These are phyloP conservation scores for Drosophila eohydei DNA, from an alignment of 2,888 invertebrate genomes.

Conservation along the genomic window DNA sequence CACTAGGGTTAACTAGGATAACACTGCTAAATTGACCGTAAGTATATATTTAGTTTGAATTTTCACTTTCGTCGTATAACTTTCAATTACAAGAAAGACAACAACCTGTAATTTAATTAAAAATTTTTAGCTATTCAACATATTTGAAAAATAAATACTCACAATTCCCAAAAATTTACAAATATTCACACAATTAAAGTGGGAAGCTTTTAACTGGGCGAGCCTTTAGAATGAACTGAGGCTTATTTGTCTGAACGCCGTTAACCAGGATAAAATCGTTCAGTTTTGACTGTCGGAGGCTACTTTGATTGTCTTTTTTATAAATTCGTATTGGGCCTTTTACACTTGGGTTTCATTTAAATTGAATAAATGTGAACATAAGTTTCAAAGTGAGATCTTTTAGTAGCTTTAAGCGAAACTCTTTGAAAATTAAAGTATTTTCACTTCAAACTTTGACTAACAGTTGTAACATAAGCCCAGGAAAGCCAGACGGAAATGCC, in stretches of 20 bases:
- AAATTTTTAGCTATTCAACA: neutral
- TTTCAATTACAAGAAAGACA: neutral
- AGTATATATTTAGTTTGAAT: too few species aligned
- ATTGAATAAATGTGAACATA: neutral
- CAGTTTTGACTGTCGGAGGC: neutral
- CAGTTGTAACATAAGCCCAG: constrained; percentile 19
- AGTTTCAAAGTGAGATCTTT: neutral
- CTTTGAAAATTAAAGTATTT: constrained; percentile 16
- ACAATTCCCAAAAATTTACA: constrained; percentile 21
- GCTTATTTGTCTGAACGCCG: neutral
- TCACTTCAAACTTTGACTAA: constrained; percentile 21
- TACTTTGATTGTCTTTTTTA: constrained; percentile 4
- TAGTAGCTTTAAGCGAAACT: neutral
- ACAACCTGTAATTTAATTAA: constrained; percentile 1
- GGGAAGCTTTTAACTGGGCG: constrained; percentile 10
- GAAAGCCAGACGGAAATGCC: neutral
- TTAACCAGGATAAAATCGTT: neutral
- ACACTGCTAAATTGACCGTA: too few species aligned
- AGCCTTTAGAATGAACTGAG: constrained; percentile 3
- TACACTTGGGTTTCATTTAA: neutral
- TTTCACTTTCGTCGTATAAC: neutral
- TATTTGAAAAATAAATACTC: neutral
- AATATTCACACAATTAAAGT: constrained; percentile 18
- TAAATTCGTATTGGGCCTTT: neutral
- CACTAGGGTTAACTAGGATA: too few species aligned